phyloP scores from a whole-genome alignment of 2,888 invertebrate genomes.

The Tuberolachnus salignus region DNA sequence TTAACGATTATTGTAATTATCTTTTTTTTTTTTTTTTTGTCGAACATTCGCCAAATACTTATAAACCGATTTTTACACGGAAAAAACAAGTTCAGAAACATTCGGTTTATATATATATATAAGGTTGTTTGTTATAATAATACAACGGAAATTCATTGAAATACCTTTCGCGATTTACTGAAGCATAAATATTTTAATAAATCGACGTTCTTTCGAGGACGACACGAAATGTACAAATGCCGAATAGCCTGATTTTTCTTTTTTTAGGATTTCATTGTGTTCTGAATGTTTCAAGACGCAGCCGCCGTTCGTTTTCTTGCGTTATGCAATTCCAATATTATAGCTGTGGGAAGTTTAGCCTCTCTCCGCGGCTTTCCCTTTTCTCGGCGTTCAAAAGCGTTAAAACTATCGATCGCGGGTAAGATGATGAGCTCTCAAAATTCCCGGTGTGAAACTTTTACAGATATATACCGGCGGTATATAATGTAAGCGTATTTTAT shows the following conservation, averaged over 20 bases:
- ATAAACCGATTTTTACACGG: not conserved
- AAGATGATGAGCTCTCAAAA: constrained; percentile 49
- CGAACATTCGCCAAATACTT: constrained; percentile 6
- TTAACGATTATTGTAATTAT: not conserved
- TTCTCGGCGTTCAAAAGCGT: constrained; percentile 30
- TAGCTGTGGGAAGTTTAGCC: constrained; percentile 16
- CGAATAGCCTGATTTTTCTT: constrained; percentile 5
- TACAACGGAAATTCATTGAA: not conserved
- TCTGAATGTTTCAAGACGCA: constrained; percentile 33
- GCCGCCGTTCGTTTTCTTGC: constrained; percentile 31
- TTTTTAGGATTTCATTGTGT: constrained; percentile 40
- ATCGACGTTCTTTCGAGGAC: not conserved
- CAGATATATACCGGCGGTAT: constrained; percentile 5
- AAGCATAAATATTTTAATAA: constrained; percentile 30
- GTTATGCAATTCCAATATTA: constrained; percentile 39
- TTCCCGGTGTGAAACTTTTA: constrained; percentile 36
- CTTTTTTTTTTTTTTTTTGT: not conserved
- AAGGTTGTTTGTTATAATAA: not conserved
- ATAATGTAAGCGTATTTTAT: not conserved
- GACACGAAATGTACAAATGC: constrained; percentile 1
- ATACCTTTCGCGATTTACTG: not conserved
- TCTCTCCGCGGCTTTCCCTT: not conserved
- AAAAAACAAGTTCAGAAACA: not conserved
- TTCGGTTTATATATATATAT: not conserved
- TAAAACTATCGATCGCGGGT: constrained; percentile 44